A percentile compares a stretch with the other conserved stretches of the same genome.
Evolutionary conservation across 2,113 vertebrate species (phyloP).

Genomic region (Solea solea): DNA sequence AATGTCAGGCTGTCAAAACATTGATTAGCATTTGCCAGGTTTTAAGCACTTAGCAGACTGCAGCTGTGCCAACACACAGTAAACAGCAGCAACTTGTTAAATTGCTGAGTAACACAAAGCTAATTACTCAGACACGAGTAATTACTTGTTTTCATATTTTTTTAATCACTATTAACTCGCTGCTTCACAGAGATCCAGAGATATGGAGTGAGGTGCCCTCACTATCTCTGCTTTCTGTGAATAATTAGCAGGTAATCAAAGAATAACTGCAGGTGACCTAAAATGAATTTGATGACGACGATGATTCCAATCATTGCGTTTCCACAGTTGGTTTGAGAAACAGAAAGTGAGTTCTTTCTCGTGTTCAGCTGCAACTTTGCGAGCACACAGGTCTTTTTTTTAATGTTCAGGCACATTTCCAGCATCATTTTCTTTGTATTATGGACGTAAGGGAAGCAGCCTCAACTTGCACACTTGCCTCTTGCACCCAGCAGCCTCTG

Average conservation of each 20-base stretch:
- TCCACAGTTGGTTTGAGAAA: conserved; percentile 17
- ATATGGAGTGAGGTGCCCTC: conserved; percentile 9
- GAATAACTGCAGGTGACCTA: conserved; percentile 33
- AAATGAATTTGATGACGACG: not conserved
- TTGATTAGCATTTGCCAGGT: conserved; percentile 74
- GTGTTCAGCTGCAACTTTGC: conserved; percentile 5
- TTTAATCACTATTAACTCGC: conserved; percentile 32
- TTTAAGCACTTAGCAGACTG: conserved; percentile 64
- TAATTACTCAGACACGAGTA: conserved; percentile 63
- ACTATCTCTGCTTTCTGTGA: conserved; percentile 13
- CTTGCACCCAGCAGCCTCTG: conserved; percentile 23
- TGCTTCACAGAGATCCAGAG: conserved; percentile 29
- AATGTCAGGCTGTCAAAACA: conserved; percentile 83
- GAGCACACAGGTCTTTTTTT: too few species aligned
- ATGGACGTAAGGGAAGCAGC: not conserved
- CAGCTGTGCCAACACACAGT: conserved; percentile 56
- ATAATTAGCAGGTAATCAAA: conserved; percentile 4
- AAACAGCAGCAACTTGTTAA: conserved; percentile 57
- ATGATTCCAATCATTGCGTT: not conserved
- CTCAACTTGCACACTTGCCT: conserved; percentile 19
- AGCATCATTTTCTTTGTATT: conserved; percentile 10
- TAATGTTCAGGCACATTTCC: conserved; percentile 11
- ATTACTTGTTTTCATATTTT: conserved; percentile 54
- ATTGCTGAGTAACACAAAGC: conserved; percentile 68
- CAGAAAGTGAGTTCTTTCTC: conserved; percentile 18